A percentile compares a stretch with the other conserved stretches of the same genome.
Conservation (phyloP, 1,140 invertebrate genomes). For the Aphaenogaster ashmeadi region DNA sequence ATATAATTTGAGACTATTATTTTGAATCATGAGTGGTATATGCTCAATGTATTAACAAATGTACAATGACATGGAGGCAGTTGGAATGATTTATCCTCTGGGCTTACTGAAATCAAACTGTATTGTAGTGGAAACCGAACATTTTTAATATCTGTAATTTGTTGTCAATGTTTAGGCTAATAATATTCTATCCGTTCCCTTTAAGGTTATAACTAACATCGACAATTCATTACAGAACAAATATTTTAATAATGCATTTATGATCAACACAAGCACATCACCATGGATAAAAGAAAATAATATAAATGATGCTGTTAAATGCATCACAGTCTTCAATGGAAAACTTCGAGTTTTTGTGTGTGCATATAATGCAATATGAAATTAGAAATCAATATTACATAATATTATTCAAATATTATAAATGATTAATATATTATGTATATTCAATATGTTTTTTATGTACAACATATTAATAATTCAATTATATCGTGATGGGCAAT, state of each 20-base stretch:
- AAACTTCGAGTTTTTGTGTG: conserved; percentile 26
- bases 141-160: conserved; percentile 28
- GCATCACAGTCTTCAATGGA: conserved; percentile 44
- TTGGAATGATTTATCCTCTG: conserved; percentile 44
- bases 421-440: not conserved
- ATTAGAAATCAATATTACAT: conserved; percentile 7
- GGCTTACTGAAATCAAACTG: conserved; percentile 11
- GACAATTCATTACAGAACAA: conserved; percentile 46
- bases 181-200: not conserved
- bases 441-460: conserved; percentile 26
- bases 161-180: conserved; percentile 29
- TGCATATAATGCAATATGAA: not conserved
- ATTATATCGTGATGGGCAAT: not conserved
- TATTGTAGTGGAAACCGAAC: conserved; percentile 1
- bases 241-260: conserved; percentile 10
- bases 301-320: conserved; percentile 60
- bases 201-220: not conserved
- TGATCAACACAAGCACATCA: conserved; percentile 3
- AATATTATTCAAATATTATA: conserved; percentile 26
- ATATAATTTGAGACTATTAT: not conserved
- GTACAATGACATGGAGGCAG: conserved; percentile 8
- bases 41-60: conserved; percentile 20
- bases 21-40: not conserved
- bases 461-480: conserved; percentile 28
- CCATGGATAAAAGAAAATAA: not conserved